Evolutionary conservation across 2,888 invertebrate species (phyloP).

Genomic region (Cephus spinipes): DNA sequence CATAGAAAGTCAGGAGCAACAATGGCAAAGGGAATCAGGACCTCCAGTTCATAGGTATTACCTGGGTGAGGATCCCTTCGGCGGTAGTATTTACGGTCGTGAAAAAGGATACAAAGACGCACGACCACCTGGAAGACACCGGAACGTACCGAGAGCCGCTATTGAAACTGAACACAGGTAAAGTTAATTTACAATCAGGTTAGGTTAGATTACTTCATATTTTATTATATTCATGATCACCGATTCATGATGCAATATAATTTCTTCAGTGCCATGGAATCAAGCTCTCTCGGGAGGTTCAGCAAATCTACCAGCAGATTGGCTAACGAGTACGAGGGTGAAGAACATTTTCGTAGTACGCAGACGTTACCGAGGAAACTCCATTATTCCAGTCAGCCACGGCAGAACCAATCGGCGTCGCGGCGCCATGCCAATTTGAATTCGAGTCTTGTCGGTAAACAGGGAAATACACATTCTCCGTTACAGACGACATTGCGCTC

Average conservation of each 20-base stretch:
- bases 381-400: conserved; percentile 62
- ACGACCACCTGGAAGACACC: conserved; percentile 56
- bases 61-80: conserved; percentile 88
- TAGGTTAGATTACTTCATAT: neutral
- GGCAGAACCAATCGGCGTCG: conserved; percentile 59
- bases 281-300: conserved; percentile 82
- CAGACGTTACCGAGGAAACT: conserved; percentile 82
- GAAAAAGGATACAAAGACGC: conserved; percentile 85
- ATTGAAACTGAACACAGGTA: conserved; percentile 50
- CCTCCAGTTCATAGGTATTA: conserved; percentile 82
- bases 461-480: conserved; percentile 12
- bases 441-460: conserved; percentile 5
- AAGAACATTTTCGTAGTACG: conserved; percentile 73
- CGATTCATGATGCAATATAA: neutral
- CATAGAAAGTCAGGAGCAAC: conserved; percentile 37
- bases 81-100: conserved; percentile 84
- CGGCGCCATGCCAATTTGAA: conserved; percentile 28
- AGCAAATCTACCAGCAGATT: conserved; percentile 85
- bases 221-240: neutral
- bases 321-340: conserved; percentile 70
- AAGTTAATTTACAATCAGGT: conserved; percentile 17
- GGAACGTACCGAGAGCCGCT: conserved; percentile 22
- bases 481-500: conserved; percentile 10
- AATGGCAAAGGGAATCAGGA: conserved; percentile 53
- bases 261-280: conserved; percentile 73